Evolutionary conservation across 2,113 vertebrate genomes (phyloP).

Genomic region (Lethenteron camtschaticum): DNA sequence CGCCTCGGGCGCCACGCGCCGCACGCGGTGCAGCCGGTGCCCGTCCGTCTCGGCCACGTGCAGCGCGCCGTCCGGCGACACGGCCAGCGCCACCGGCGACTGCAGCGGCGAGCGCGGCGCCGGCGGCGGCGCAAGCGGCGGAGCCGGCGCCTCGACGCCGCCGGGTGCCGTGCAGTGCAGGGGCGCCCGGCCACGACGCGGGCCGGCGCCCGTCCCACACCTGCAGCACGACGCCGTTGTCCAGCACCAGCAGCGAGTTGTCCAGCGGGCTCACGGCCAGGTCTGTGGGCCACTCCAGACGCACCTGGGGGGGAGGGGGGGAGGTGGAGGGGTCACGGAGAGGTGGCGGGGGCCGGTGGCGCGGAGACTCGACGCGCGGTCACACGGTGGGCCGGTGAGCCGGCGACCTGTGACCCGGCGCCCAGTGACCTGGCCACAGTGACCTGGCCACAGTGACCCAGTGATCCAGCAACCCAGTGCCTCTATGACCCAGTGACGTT

Average conservation of each 20-base stretch:
- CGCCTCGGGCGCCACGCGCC: constrained; percentile 80
- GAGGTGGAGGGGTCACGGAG: background rate
- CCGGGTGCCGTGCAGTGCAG: constrained; percentile 87
- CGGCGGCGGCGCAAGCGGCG: constrained; percentile 28
- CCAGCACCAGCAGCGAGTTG: constrained; percentile 80
- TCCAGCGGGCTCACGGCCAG: constrained; percentile 79
- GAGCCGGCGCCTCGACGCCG: constrained; percentile 55
- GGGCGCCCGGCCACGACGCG: constrained; percentile 75
- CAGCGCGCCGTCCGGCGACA: constrained; percentile 66
- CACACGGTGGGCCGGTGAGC: no score
- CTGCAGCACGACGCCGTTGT: constrained; percentile 95
- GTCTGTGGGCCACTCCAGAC: constrained; percentile 88
- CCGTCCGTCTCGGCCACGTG: constrained; percentile 90
- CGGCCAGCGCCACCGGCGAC: constrained; percentile 60
- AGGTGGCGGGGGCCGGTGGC: no score
- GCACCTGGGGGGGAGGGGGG: constrained; percentile 29
- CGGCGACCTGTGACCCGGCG: no score
- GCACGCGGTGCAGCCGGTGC: constrained; percentile 81
- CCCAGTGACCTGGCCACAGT: no score
- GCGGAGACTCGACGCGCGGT: no score
- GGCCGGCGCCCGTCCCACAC: constrained; percentile 63
- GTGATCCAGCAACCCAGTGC: no score
- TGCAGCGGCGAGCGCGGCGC: constrained; percentile 67
- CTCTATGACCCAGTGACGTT: no score
- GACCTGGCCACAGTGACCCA: no score